Percentiles rank a stretch among this genome's conserved stretches.
Conservation (phyloP, 2,888 invertebrate species). For the Ophion obscuratus region DNA sequence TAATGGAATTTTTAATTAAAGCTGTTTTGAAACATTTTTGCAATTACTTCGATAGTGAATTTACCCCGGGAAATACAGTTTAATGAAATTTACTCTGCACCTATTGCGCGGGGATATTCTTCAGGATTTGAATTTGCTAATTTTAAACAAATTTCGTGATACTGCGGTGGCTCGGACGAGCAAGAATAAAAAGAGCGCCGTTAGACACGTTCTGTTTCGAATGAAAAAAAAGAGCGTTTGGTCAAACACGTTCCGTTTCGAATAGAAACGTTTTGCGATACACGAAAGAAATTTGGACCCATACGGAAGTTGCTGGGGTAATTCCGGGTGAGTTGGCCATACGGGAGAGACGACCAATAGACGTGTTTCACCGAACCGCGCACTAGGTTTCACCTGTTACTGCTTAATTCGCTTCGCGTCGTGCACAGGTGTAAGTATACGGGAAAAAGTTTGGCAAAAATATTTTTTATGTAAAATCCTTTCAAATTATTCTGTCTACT, state of each 20-base stretch:
- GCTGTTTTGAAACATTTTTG: neutral
- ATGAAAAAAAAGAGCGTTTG: neutral
- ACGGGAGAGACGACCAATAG: too few species aligned
- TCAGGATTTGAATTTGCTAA: neutral
- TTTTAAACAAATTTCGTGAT: neutral
- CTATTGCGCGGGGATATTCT: neutral
- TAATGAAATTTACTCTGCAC: neutral
- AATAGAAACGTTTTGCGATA: neutral
- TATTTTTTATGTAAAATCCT: too few species aligned
- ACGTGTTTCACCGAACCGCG: too few species aligned
- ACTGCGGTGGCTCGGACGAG: neutral
- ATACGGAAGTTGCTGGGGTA: too few species aligned
- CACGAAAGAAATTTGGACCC: neutral
- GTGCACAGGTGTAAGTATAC: too few species aligned
- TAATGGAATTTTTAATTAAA: neutral
- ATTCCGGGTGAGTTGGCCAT: too few species aligned
- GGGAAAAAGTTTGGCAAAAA: too few species aligned
- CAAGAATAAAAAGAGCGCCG: neutral
- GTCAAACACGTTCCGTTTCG: neutral
- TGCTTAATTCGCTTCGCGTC: too few species aligned
- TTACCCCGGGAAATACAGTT: neutral
- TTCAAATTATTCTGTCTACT: too few species aligned
- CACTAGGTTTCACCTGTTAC: too few species aligned
- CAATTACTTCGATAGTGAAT: neutral
- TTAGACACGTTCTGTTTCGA: too few species aligned